Percentiles rank a stretch among this genome's conserved stretches.
phyloP scores from a whole-genome alignment of 2,113 vertebrate genomes.

The Oncorhynchus keta region DNA sequence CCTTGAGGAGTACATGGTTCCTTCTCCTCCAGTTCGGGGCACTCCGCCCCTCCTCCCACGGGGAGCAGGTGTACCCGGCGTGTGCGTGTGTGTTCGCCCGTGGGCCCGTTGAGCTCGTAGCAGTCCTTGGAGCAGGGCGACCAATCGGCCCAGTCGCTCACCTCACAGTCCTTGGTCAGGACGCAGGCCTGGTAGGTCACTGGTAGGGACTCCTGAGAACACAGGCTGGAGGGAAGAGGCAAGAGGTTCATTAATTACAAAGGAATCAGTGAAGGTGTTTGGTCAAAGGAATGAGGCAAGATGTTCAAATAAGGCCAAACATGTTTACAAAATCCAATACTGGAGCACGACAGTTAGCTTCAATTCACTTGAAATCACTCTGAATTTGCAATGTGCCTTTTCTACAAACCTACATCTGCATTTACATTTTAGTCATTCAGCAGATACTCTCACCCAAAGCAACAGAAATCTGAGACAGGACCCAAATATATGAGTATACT shows the following conservation, averaged over 20 bases:
- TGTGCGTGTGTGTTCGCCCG: slow-evolving; percentile 79
- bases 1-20: slow-evolving; percentile 82
- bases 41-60: slow-evolving; percentile 78
- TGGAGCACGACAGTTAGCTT: too few relatives aligned
- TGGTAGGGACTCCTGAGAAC: slow-evolving; percentile 85
- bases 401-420: too few relatives aligned
- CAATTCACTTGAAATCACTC: too few relatives aligned
- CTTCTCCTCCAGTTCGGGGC: slow-evolving; percentile 84
- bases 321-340: too few relatives aligned
- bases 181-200: slow-evolving; percentile 92
- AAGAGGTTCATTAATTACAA: background rate
- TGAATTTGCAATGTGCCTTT: too few relatives aligned
- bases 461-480: background rate
- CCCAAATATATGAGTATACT: slow-evolving; percentile 13
- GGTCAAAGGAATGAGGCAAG: background rate
- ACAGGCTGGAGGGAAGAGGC: slow-evolving; percentile 76
- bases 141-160: slow-evolving; percentile 92
- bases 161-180: slow-evolving; percentile 86
- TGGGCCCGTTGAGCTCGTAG: slow-evolving; percentile 77
- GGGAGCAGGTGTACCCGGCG: slow-evolving; percentile 84
- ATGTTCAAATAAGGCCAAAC: too few relatives aligned
- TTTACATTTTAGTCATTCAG: too few relatives aligned
- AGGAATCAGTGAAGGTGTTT: background rate
- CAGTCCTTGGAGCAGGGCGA: slow-evolving; percentile 87
- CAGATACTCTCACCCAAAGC: too few relatives aligned